These are phyloP conservation scores for Yponomeuta malinellus DNA, from an alignment of 2,888 invertebrate species.

Conservation along the genomic window DNA sequence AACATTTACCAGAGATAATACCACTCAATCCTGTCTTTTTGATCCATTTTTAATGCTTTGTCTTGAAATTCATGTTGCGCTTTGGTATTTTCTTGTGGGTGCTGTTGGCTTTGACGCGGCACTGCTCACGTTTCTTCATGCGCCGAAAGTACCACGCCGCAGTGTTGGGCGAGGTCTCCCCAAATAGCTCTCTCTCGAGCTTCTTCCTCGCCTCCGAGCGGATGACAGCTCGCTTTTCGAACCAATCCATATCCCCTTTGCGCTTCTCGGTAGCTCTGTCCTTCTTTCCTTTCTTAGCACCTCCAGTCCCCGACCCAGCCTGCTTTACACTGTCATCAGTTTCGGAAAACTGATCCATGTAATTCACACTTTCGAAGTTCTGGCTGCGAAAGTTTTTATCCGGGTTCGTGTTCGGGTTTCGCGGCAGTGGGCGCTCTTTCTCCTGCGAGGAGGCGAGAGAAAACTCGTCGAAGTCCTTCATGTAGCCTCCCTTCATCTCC, in stretches of 20 bases:
- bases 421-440: constrained; percentile 26
- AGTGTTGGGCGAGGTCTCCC: constrained; percentile 44
- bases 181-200: constrained; percentile 52
- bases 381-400: constrained; percentile 32
- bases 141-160: constrained; percentile 68
- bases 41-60: constrained; percentile 39
- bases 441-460: constrained; percentile 42
- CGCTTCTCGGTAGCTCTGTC: constrained; percentile 29
- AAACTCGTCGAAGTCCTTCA: constrained; percentile 58
- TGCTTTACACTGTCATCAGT: constrained; percentile 22
- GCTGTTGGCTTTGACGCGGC: constrained; percentile 54
- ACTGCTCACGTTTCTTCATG: constrained; percentile 64
- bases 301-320: not conserved
- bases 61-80: constrained; percentile 56
- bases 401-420: constrained; percentile 23
- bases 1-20: not conserved
- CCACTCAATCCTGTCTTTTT: not conserved
- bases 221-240: constrained; percentile 48
- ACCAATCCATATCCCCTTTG: constrained; percentile 39
- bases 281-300: constrained; percentile 18
- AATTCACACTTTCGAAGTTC: constrained; percentile 31
- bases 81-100: constrained; percentile 47
- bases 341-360: constrained; percentile 34
- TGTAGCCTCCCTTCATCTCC: constrained; percentile 62
- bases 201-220: constrained; percentile 56